phyloP scores from a whole-genome alignment of 2,888 invertebrate species.

The Tholera decimalis region DNA sequence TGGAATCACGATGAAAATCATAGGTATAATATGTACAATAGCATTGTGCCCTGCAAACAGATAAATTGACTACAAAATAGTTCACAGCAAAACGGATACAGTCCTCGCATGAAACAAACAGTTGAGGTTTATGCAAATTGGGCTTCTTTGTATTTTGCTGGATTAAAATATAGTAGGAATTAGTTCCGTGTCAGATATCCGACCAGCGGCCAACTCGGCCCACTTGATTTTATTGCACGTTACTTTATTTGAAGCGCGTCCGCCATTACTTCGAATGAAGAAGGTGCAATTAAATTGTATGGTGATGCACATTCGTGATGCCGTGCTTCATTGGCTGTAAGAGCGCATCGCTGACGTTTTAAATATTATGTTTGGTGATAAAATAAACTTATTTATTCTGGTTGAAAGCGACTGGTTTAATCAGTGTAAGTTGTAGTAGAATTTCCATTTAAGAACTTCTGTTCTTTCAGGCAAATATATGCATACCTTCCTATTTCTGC shows the following conservation, averaged over 20 bases:
- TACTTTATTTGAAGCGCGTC: constrained; percentile 80
- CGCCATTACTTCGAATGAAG: constrained; percentile 69
- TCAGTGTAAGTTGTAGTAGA: neutral
- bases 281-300: constrained; percentile 62
- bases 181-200: constrained; percentile 90
- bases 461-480: constrained; percentile 2
- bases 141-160: constrained; percentile 89
- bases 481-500: neutral
- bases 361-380: constrained; percentile 12
- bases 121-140: constrained; percentile 91
- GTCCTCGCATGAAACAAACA: constrained; percentile 89
- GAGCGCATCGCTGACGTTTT: neutral
- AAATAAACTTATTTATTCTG: neutral
- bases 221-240: constrained; percentile 83
- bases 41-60: constrained; percentile 75
- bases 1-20: constrained; percentile 55
- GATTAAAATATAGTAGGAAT: constrained; percentile 91
- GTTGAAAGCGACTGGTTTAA: neutral
- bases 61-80: constrained; percentile 88
- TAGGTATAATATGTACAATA: constrained; percentile 74
- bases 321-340: constrained; percentile 35
- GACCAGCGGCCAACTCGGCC: constrained; percentile 74
- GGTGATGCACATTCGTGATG: constrained; percentile 44
- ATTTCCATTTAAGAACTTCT: neutral
- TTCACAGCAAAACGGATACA: constrained; percentile 86